Conservation (phyloP, 2,797 vertebrate species). For the Aphelocoma californica region DNA sequence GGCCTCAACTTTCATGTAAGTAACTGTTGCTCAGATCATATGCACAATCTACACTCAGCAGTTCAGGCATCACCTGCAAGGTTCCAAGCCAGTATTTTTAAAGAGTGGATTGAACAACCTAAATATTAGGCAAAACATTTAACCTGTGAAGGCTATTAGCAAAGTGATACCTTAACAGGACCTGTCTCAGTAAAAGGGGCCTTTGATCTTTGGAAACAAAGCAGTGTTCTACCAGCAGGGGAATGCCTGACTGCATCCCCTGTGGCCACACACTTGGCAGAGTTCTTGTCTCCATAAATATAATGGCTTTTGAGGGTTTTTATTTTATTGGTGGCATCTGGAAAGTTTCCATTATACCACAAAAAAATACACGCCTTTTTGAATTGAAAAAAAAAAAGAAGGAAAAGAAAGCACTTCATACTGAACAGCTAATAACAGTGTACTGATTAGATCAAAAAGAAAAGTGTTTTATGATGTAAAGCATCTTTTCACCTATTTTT, state of each 20-base stretch:
- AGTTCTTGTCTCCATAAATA: background rate
- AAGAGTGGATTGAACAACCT: background rate
- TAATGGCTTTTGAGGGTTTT: background rate
- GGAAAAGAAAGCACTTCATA: background rate
- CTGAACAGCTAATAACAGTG: background rate
- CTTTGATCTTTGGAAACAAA: constrained; percentile 17
- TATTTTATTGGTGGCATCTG: background rate
- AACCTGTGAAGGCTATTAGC: background rate
- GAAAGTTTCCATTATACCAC: background rate
- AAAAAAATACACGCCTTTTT: background rate
- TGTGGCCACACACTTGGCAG: background rate
- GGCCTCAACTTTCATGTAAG: background rate
- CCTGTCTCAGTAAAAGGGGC: background rate
- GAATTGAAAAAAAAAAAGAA: background rate
- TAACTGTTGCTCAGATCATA: background rate
- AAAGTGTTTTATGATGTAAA: background rate
- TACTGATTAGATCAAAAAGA: background rate
- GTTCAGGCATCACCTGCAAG: background rate
- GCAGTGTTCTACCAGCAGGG: background rate
- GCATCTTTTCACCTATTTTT: background rate
- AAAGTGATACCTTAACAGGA: background rate
- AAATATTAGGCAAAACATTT: background rate
- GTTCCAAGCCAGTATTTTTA: background rate
- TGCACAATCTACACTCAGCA: background rate
- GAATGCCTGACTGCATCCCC: background rate